These are phyloP conservation scores for Leptinotarsa texana DNA, from an alignment of 1,140 invertebrate species.

Conservation along the genomic window DNA sequence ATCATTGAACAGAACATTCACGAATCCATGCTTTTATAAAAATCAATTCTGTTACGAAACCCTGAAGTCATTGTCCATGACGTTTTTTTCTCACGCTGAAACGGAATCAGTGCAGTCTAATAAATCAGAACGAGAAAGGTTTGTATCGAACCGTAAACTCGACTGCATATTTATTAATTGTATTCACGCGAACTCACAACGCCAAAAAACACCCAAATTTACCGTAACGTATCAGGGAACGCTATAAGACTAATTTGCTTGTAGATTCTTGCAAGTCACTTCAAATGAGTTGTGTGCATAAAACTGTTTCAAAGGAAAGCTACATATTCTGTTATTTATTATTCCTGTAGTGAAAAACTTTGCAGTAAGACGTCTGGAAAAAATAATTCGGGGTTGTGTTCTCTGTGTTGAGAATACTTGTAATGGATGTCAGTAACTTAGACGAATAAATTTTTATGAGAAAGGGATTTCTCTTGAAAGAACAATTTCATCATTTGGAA, in stretches of 20 bases:
- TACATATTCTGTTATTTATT: constrained; percentile 1
- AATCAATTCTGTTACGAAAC: constrained; percentile 3
- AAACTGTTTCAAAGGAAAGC: background rate
- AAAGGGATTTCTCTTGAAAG: no score
- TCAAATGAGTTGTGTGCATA: background rate
- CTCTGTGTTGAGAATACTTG: no score
- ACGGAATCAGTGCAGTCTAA: constrained; percentile 48
- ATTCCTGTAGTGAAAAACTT: background rate
- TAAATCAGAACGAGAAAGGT: constrained; percentile 46
- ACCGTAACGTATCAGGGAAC: constrained; percentile 15
- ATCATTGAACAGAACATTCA: background rate
- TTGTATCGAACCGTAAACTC: constrained; percentile 39
- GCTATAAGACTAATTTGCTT: constrained; percentile 23
- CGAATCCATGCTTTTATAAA: background rate
- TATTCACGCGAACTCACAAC: constrained; percentile 42
- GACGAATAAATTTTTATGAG: no score
- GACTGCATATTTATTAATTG: constrained; percentile 47
- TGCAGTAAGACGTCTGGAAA: no score
- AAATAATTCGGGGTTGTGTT: no score
- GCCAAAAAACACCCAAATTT: constrained; percentile 22
- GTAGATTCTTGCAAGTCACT: constrained; percentile 15
- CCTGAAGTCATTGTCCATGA: constrained; percentile 22
- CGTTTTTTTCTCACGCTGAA: constrained; percentile 34
- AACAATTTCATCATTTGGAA: no score
- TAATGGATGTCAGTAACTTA: no score